Conservation (phyloP, 2,888 invertebrate species). For the Odontocerum albicorne region DNA sequence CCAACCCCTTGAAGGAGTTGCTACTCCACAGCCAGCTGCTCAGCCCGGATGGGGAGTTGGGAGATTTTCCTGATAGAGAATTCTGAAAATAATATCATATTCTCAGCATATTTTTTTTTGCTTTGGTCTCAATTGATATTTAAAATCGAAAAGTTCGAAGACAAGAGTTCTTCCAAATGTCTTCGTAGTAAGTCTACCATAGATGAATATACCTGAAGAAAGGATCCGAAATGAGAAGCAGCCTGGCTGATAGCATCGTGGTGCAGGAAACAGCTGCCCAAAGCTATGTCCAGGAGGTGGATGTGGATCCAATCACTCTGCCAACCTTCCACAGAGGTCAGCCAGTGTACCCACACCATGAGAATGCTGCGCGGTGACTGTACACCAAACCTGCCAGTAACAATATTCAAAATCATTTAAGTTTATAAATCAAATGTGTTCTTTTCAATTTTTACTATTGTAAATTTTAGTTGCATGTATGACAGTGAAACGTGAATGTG, state of each 20-base stretch:
- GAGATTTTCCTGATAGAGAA: slow-evolving; percentile 21
- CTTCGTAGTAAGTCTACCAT: not conserved
- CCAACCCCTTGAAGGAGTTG: slow-evolving; percentile 40
- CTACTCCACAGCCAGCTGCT: slow-evolving; percentile 26
- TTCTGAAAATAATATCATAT: not conserved
- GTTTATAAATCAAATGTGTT: too few species aligned
- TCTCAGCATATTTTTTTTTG: too few species aligned
- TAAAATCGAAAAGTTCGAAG: not conserved
- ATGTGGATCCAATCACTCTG: slow-evolving; percentile 29
- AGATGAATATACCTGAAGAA: slow-evolving; percentile 28
- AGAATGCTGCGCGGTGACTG: slow-evolving; percentile 38
- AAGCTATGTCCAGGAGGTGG: slow-evolving; percentile 28
- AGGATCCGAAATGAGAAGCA: slow-evolving; percentile 21
- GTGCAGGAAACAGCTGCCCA: slow-evolving; percentile 29
- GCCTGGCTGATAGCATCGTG: slow-evolving; percentile 28
- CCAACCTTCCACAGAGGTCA: slow-evolving; percentile 38
- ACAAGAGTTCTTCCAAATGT: not conserved
- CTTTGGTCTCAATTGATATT: too few species aligned
- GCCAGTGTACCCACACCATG: slow-evolving; percentile 44
- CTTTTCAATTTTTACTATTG: too few species aligned
- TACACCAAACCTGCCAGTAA: too few species aligned
- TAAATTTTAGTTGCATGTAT: too few species aligned
- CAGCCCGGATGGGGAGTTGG: slow-evolving; percentile 24
- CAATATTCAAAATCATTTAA: too few species aligned
- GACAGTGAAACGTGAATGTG: too few species aligned